Conservation (phyloP, 2,888 invertebrate species). For the Phyto melanocephala region DNA sequence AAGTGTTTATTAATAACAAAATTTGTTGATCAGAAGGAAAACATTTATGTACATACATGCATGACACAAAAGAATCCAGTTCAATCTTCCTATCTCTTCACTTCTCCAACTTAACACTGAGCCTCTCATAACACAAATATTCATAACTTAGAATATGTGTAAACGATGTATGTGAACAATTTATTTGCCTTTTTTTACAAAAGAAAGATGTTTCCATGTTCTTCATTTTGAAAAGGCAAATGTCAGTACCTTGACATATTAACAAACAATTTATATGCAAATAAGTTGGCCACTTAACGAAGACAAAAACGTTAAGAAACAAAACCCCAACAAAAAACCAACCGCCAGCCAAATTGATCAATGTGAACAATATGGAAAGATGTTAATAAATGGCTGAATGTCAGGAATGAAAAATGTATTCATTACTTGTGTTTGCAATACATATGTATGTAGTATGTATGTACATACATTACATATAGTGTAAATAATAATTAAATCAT, state of each 20-base stretch:
- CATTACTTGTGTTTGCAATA: too few species aligned
- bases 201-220: conserved; percentile 38
- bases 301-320: conserved; percentile 19
- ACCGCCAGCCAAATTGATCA: conserved; percentile 33
- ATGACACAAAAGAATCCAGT: not conserved
- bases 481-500: conserved; percentile 53
- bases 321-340: not conserved
- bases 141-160: too few species aligned
- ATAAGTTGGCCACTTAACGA: conserved; percentile 70
- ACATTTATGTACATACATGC: not conserved
- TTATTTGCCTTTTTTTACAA: conserved; percentile 9
- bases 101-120: not conserved
- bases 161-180: conserved; percentile 25
- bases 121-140: too few species aligned
- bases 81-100: not conserved
- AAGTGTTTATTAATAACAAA: conserved; percentile 58
- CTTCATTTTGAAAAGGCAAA: conserved; percentile 46
- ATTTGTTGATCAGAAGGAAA: conserved; percentile 40
- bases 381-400: conserved; percentile 47
- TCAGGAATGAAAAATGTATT: conserved; percentile 8
- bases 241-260: conserved; percentile 72
- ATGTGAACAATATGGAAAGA: conserved; percentile 52
- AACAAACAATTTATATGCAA: conserved; percentile 79
- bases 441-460: not conserved
- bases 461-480: not conserved